These are phyloP conservation scores for Elephas maximus DNA, from an alignment of 2,113 vertebrate genomes.

Conservation along the genomic window DNA sequence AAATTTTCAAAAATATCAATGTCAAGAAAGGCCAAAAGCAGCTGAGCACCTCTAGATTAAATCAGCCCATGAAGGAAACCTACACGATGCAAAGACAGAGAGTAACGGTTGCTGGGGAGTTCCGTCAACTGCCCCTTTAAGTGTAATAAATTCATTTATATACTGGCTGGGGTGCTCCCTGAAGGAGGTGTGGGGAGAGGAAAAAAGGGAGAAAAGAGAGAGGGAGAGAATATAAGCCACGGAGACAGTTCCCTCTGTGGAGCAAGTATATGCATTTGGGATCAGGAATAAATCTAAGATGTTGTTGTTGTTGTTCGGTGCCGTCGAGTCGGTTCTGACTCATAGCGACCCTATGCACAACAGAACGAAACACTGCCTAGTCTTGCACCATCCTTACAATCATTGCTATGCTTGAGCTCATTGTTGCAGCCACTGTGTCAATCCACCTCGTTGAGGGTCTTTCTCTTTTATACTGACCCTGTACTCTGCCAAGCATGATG, in stretches of 20 bases:
- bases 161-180: too few relatives aligned
- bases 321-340: too few relatives aligned
- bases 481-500: too few relatives aligned
- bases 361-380: too few relatives aligned
- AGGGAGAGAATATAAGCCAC: neutral
- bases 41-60: accelerated
- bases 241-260: neutral
- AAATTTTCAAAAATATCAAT: too few relatives aligned
- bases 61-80: neutral
- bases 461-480: too few relatives aligned
- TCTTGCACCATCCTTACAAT: too few relatives aligned
- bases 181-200: neutral
- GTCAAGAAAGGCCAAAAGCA: neutral
- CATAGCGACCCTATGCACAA: too few relatives aligned
- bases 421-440: too few relatives aligned
- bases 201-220: neutral
- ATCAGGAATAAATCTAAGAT: neutral
- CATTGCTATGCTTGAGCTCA: too few relatives aligned
- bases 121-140: neutral
- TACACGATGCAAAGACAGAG: too few relatives aligned
- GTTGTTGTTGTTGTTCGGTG: neutral
- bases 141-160: neutral
- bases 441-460: too few relatives aligned
- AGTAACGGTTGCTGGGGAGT: neutral
- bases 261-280: neutral